Evolutionary conservation across 2,797 vertebrate species (phyloP).

Genomic region (Nannoperca obscura): DNA sequence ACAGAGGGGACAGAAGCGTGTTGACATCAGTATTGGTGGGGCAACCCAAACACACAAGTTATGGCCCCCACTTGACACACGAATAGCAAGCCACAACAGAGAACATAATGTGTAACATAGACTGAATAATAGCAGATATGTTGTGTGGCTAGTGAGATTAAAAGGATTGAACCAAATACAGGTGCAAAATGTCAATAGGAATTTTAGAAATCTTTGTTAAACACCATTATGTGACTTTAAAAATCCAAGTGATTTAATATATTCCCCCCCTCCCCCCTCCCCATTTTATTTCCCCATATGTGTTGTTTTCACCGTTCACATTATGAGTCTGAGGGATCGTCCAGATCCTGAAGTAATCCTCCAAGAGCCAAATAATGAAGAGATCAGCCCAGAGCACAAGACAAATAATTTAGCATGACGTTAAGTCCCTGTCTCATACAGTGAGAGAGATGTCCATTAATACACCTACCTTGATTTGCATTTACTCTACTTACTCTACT

Average conservation of each 20-base stretch:
- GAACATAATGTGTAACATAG: slow-evolving; percentile 12
- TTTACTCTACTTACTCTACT: slow-evolving; percentile 71
- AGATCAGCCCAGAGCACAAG: slow-evolving; percentile 87
- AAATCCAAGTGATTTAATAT: slow-evolving; percentile 39
- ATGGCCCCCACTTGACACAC: slow-evolving; percentile 78
- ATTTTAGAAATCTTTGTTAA: background rate
- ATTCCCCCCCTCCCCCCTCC: background rate
- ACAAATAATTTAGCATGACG: slow-evolving; percentile 87
- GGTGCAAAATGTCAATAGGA: slow-evolving; percentile 1
- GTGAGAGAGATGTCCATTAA: slow-evolving; percentile 86
- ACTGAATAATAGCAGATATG: slow-evolving; percentile 4
- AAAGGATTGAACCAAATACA: slow-evolving; percentile 10
- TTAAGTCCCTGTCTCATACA: slow-evolving; percentile 76
- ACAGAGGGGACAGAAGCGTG: slow-evolving; percentile 69
- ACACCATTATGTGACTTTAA: slow-evolving; percentile 12
- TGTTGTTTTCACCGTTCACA: slow-evolving; percentile 79
- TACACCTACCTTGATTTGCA: slow-evolving; percentile 81
- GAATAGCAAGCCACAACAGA: slow-evolving; percentile 53
- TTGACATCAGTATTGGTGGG: slow-evolving; percentile 71
- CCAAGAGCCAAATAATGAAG: slow-evolving; percentile 86
- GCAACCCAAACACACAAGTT: slow-evolving; percentile 65
- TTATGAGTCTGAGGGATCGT: slow-evolving; percentile 81
- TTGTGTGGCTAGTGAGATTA: slow-evolving; percentile 1
- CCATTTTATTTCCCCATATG: slow-evolving; percentile 36
- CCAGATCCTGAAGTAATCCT: slow-evolving; percentile 86